Evolutionary conservation across 2,797 vertebrate species (phyloP).

Genomic region (Acipenser ruthenus): DNA sequence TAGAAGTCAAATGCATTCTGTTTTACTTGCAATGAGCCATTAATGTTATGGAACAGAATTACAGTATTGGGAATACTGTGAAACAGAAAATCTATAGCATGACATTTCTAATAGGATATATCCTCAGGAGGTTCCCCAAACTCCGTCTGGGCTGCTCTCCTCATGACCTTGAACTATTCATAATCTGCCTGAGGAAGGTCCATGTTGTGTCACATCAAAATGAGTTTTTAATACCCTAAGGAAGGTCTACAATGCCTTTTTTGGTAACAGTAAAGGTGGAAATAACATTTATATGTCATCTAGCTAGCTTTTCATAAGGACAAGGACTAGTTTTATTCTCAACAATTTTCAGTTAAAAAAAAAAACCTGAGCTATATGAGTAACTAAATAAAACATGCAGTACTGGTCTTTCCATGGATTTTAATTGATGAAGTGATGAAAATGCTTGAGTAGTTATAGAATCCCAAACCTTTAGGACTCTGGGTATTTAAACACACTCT

Average conservation of each 20-base stretch:
- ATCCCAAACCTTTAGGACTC: too few relatives aligned
- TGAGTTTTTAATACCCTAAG: slow-evolving; percentile 55
- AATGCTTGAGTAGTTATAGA: too few relatives aligned
- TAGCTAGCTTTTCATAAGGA: too few relatives aligned
- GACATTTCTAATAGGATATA: slow-evolving; percentile 31
- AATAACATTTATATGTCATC: slow-evolving; percentile 37
- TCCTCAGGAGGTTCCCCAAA: slow-evolving; percentile 34
- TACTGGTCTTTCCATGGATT: too few relatives aligned
- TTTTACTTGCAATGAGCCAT: neutral
- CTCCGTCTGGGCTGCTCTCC: slow-evolving; percentile 34
- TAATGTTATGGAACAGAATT: neutral
- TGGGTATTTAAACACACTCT: too few relatives aligned
- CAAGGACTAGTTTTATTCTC: too few relatives aligned
- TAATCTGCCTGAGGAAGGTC: slow-evolving; percentile 47
- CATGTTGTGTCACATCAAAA: slow-evolving; percentile 50
- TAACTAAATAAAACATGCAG: too few relatives aligned
- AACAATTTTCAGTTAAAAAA: too few relatives aligned
- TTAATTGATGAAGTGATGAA: too few relatives aligned
- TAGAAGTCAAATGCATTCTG: neutral
- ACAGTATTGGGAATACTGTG: neutral
- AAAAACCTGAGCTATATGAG: too few relatives aligned
- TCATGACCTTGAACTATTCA: slow-evolving; percentile 46
- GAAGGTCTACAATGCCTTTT: slow-evolving; percentile 39
- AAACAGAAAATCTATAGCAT: slow-evolving; percentile 11
- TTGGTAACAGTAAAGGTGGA: slow-evolving; percentile 47